Percentiles rank a stretch among this genome's conserved stretches.
These are phyloP conservation scores for Crocallis elinguaria DNA, from an alignment of 2,888 invertebrate genomes.

Conservation along the genomic window DNA sequence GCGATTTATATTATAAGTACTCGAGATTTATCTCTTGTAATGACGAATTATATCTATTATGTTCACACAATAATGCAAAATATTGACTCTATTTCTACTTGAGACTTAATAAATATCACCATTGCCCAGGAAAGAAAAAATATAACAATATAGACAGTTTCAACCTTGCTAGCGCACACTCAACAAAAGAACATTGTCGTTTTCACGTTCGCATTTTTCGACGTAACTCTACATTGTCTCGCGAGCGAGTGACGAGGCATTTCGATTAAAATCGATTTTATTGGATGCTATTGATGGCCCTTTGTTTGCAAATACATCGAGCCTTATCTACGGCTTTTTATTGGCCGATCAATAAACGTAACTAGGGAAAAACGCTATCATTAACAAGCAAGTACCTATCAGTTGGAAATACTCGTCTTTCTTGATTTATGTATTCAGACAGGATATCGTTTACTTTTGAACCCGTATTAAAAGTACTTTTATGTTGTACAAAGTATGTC, in stretches of 20 bases:
- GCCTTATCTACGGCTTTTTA: slow-evolving; percentile 47
- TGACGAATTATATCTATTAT: slow-evolving; percentile 44
- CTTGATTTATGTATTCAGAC: slow-evolving; percentile 25
- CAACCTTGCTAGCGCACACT: slow-evolving; percentile 26
- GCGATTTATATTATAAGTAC: slow-evolving; percentile 40
- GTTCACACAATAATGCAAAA: slow-evolving; percentile 36
- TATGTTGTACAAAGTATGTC: slow-evolving; percentile 39
- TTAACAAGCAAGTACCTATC: slow-evolving; percentile 27
- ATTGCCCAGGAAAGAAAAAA: slow-evolving; percentile 29
- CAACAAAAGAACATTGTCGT: slow-evolving; percentile 49
- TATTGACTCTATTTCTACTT: slow-evolving; percentile 37
- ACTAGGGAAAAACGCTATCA: slow-evolving; percentile 27
- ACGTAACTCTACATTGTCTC: slow-evolving; percentile 68
- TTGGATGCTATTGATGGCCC: slow-evolving; percentile 69
- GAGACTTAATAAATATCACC: slow-evolving; percentile 28
- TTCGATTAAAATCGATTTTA: slow-evolving; percentile 71
- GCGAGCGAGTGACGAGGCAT: slow-evolving; percentile 26
- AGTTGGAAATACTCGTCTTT: slow-evolving; percentile 28
- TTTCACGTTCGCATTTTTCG: slow-evolving; percentile 52
- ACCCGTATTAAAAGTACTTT: slow-evolving; percentile 33
- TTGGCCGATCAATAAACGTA: slow-evolving; percentile 36
- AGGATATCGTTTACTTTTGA: slow-evolving; percentile 46
- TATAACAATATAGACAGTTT: slow-evolving; percentile 15
- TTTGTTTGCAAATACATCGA: slow-evolving; percentile 73
- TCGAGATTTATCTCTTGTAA: slow-evolving; percentile 50